Percentiles rank a stretch among this genome's conserved stretches.
phyloP scores from a whole-genome alignment of 1,140 invertebrate genomes.

The Procambarus virginalis region DNA sequence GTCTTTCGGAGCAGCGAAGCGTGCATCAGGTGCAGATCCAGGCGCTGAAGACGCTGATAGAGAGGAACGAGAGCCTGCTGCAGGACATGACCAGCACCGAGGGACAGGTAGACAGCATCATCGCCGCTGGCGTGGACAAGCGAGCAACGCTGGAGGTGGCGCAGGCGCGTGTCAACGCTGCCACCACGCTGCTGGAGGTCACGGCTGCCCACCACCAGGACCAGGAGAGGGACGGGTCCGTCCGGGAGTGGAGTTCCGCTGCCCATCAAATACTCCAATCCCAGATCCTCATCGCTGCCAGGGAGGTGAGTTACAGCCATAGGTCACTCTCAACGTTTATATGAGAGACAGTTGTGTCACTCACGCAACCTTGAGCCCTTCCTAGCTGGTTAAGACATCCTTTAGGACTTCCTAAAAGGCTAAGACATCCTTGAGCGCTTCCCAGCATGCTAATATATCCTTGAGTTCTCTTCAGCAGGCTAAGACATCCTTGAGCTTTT shows the following conservation, averaged over 20 bases:
- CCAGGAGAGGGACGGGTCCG: neutral
- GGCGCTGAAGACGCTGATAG: conserved; percentile 38
- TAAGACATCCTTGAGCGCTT: too few relatives aligned
- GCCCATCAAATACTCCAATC: conserved; percentile 19
- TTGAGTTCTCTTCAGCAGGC: too few relatives aligned
- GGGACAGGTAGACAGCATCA: neutral
- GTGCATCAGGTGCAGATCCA: conserved; percentile 34
- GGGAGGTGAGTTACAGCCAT: conserved; percentile 29
- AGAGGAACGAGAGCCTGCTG: conserved; percentile 34
- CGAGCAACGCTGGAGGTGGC: conserved; percentile 8
- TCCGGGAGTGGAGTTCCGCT: conserved; percentile 20
- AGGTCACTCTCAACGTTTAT: too few relatives aligned
- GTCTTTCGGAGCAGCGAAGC: conserved; percentile 5
- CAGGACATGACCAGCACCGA: conserved; percentile 7
- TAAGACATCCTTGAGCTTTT: too few relatives aligned
- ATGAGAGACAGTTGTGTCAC: too few relatives aligned
- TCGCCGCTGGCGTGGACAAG: conserved; percentile 1
- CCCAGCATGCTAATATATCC: too few relatives aligned
- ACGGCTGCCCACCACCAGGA: conserved; percentile 43
- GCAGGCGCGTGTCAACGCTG: conserved; percentile 33
- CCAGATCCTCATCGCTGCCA: conserved; percentile 18
- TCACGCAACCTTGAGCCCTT: too few relatives aligned
- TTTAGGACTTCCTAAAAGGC: too few relatives aligned
- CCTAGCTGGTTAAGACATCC: too few relatives aligned
- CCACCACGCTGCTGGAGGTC: conserved; percentile 37